Percentiles rank a stretch among this genome's conserved stretches.
These are phyloP conservation scores for Meiosimyza decipiens DNA, from an alignment of 2,888 invertebrate species.

Conservation along the genomic window DNA sequence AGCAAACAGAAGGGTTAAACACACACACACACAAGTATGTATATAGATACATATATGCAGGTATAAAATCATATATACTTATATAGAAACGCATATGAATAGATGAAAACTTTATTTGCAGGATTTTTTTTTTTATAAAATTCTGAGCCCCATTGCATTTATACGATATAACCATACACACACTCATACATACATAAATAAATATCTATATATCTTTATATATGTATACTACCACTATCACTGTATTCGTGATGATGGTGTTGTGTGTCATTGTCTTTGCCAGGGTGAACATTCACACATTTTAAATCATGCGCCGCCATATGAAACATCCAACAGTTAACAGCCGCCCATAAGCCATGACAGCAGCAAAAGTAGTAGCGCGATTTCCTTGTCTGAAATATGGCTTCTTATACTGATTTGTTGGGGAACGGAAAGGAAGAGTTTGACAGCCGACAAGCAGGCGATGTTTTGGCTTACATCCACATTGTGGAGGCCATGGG, in stretches of 20 bases:
- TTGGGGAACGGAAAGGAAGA: background rate
- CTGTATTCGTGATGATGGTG: background rate
- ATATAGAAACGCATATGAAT: no score
- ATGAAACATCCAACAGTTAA: background rate
- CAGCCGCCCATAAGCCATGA: background rate
- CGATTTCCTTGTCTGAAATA: constrained; percentile 6
- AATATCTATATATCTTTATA: background rate
- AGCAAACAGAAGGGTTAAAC: no score
- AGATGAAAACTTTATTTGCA: background rate
- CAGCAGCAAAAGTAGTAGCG: background rate
- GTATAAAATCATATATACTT: no score
- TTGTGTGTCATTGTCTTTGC: background rate
- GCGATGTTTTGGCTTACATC: background rate
- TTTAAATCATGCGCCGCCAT: background rate
- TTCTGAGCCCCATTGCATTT: background rate
- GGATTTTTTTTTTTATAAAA: background rate
- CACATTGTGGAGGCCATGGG: constrained; percentile 16
- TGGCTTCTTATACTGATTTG: background rate
- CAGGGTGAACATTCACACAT: background rate
- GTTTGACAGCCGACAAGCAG: background rate
- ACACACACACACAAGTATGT: no score
- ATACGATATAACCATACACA: background rate
- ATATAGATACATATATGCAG: no score
- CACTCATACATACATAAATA: background rate
- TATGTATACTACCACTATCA: background rate